Evolutionary conservation across 2,888 invertebrate species (phyloP).

Genomic region (Therioaphis trifolii): DNA sequence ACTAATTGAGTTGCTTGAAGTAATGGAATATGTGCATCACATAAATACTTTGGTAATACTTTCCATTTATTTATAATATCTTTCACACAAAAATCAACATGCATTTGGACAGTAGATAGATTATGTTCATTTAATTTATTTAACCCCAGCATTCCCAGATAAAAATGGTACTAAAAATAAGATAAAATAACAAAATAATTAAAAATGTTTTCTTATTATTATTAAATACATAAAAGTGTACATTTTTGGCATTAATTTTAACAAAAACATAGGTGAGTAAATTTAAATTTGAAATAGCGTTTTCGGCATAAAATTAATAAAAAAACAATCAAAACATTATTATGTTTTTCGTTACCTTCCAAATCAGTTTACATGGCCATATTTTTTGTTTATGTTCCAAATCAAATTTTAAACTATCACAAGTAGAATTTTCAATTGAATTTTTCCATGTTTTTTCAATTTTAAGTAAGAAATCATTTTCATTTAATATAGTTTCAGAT

Average conservation of each 20-base stretch:
- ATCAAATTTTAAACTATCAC: background rate
- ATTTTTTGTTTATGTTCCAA: constrained; percentile 42
- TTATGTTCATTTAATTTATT: constrained; percentile 11
- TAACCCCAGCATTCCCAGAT: constrained; percentile 41
- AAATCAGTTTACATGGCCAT: constrained; percentile 38
- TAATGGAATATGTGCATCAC: constrained; percentile 34
- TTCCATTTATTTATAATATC: constrained; percentile 45
- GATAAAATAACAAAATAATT: background rate
- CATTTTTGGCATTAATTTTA: background rate
- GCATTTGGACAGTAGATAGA: constrained; percentile 15
- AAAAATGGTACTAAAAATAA: constrained; percentile 48
- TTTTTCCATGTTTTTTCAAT: constrained; percentile 49
- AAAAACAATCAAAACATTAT: too few species aligned
- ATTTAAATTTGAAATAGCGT: background rate
- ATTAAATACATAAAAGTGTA: background rate
- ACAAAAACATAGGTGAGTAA: background rate
- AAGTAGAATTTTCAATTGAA: background rate
- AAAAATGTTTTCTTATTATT: background rate
- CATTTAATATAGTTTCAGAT: background rate
- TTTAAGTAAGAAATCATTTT: constrained; percentile 13
- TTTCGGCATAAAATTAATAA: background rate
- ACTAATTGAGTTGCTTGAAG: constrained; percentile 55
- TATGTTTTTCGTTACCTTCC: constrained; percentile 43
- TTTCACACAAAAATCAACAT: background rate
- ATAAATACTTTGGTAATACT: constrained; percentile 34